These are phyloP conservation scores for Moxostoma hubbsi DNA, from an alignment of 2,797 vertebrate genomes.

Conservation along the genomic window DNA sequence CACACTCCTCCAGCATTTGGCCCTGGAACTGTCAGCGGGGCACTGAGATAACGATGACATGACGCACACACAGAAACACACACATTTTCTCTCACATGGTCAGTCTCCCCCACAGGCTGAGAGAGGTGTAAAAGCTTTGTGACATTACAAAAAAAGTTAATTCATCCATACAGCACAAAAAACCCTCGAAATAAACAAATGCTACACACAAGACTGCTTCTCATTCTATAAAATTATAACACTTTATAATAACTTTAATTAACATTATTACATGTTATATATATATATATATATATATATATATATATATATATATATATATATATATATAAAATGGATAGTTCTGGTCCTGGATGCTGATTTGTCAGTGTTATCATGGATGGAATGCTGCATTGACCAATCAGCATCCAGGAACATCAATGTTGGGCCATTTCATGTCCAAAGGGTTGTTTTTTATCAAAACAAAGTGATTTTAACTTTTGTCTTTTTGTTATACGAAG, in stretches of 20 bases:
- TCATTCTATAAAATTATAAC: background rate
- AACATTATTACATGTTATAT: too few relatives aligned
- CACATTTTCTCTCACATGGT: slow-evolving; percentile 14
- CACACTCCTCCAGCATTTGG: slow-evolving; percentile 59
- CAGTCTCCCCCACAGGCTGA: slow-evolving; percentile 3
- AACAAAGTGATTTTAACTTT: too few relatives aligned
- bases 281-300: too few relatives aligned
- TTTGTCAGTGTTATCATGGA: too few relatives aligned
- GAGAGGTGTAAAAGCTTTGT: background rate
- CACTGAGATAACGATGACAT: slow-evolving; percentile 52
- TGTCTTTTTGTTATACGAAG: too few relatives aligned
- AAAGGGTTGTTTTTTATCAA: too few relatives aligned
- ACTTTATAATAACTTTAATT: background rate
- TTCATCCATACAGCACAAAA: background rate
- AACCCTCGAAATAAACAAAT: background rate
- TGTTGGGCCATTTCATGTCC: too few relatives aligned
- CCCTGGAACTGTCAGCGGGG: slow-evolving; percentile 40
- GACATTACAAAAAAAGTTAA: background rate
- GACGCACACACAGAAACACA: slow-evolving; percentile 5
- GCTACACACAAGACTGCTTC: background rate
- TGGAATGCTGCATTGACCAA: too few relatives aligned
- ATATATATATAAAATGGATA: too few relatives aligned
- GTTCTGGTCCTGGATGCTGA: too few relatives aligned
- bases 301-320: too few relatives aligned
- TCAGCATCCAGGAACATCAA: too few relatives aligned